These are phyloP conservation scores for Labeo catla DNA, from an alignment of 2,113 vertebrate species.

Conservation along the genomic window DNA sequence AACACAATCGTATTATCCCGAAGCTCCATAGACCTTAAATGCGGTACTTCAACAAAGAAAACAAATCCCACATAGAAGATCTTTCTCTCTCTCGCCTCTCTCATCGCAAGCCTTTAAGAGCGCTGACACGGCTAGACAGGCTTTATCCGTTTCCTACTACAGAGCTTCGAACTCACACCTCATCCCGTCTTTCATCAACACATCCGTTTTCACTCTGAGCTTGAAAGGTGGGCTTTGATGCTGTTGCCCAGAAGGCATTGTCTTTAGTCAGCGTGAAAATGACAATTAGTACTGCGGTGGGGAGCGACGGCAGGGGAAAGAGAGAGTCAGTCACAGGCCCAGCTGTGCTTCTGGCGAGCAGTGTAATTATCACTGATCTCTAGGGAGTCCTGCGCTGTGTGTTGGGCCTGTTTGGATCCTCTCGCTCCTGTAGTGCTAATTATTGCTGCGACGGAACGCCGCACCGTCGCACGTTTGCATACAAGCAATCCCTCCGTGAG, in stretches of 20 bases:
- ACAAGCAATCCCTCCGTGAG: slow-evolving; percentile 23
- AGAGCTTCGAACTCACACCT: slow-evolving; percentile 22
- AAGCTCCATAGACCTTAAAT: neutral
- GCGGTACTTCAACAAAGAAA: neutral
- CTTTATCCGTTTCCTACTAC: slow-evolving; percentile 3
- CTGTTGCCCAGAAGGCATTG: slow-evolving; percentile 41
- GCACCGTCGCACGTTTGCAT: slow-evolving; percentile 20
- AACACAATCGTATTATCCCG: neutral
- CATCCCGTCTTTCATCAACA: slow-evolving; percentile 23
- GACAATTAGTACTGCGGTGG: slow-evolving; percentile 54
- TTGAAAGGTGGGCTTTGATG: slow-evolving; percentile 52
- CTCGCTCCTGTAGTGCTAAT: slow-evolving; percentile 54
- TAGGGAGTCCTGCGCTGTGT: slow-evolving; percentile 50
- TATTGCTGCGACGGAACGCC: slow-evolving; percentile 43
- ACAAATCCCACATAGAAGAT: slow-evolving; percentile 1
- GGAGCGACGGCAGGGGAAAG: slow-evolving; percentile 8
- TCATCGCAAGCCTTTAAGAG: neutral
- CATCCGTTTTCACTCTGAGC: slow-evolving; percentile 39
- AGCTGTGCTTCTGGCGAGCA: slow-evolving; percentile 54
- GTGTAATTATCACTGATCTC: slow-evolving; percentile 57
- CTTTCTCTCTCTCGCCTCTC: neutral
- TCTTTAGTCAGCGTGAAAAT: slow-evolving; percentile 60
- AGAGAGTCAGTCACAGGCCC: slow-evolving; percentile 43
- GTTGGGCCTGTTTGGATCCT: slow-evolving; percentile 55
- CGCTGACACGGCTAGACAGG: slow-evolving; percentile 23